Base-by-base conservation (phyloP, 2,888 invertebrate genomes). In the Eupithecia centaureata region DNA sequence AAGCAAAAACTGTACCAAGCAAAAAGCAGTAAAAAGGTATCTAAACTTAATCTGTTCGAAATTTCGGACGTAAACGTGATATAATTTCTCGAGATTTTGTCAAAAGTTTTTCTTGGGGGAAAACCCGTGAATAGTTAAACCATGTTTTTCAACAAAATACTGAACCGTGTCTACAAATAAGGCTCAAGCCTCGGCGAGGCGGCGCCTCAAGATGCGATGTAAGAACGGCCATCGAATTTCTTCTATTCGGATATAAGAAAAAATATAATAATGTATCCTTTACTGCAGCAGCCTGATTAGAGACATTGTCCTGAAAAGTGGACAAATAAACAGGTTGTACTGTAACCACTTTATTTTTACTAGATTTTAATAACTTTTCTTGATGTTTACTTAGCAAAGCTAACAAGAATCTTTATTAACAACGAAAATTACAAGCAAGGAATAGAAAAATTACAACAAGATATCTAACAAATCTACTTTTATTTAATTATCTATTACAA, bases 141-240 rank as follows among this genome's bases (percentile, higher is more conserved):
- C 7, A n/a, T n/a, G n/a, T n/a, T n/a, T n/a, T n/a, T n/a, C 13
- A 27, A 27, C 22, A 47, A 47, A 47, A 52, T 52, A 15, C 52
- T 52, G 52, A 52, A 27, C 52, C 52, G 27, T 7, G 27, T 27
- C 7, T 15, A 15, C 52, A 52, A 52, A 52, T 52, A 27, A 25
- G 15, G 51, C 15, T 52, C 51, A 52, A 47, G 86, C 86, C 85
- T 90, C n/a, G n/a, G n/a, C n/a, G 90, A 89, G 87, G 82, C 81
- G 86, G 87, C 86, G 87, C 87, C 86, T 83, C 84, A 80, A 84
- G 85, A 86, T 84, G 82, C 10, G 47, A 22, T 47, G 47, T 47
- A 47, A 47, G 85, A 86, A 85, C 82, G 83, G 82, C 77, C 84
- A 81, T 79, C 82, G 79, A 82, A 86, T 86, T 86, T 89, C 88